These are phyloP conservation scores for Polypterus bichir DNA, from an alignment of 2,113 vertebrate species.

Conservation along the genomic window DNA sequence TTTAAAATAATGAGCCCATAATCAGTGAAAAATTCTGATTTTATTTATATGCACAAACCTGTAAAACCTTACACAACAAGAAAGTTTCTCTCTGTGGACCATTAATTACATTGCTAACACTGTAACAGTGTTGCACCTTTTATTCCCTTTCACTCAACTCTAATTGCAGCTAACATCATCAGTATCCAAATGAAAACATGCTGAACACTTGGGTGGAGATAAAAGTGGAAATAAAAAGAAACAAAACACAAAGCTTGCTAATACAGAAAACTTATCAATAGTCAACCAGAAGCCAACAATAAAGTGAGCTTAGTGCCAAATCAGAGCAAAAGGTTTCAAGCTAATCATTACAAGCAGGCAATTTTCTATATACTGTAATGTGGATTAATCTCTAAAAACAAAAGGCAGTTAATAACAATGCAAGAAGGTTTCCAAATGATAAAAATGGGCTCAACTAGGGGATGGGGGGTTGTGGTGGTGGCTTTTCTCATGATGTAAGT, in stretches of 20 bases:
- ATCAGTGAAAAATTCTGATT: not conserved
- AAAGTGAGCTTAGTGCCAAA: conserved; percentile 14
- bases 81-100: conserved; percentile 8
- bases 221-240: not conserved
- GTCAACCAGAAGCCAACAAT: conserved; percentile 18
- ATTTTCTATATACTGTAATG: conserved; percentile 29
- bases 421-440: conserved; percentile 34
- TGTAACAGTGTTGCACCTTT: conserved; percentile 5
- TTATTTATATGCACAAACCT: not conserved
- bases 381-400: conserved; percentile 30
- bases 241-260: conserved; percentile 16
- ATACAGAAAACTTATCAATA: conserved; percentile 29
- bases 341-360: conserved; percentile 31
- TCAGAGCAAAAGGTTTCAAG: conserved; percentile 18
- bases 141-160: conserved; percentile 18
- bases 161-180: conserved; percentile 29
- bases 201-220: conserved; percentile 3
- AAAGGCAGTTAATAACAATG: conserved; percentile 21
- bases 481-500: conserved; percentile 4
- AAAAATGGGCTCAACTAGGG: conserved; percentile 33
- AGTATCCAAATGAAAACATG: conserved; percentile 18
- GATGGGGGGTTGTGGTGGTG: conserved; percentile 22
- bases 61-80: not conserved
- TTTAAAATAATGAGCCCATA: not conserved
- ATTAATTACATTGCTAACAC: conserved; percentile 4